Conservation (phyloP, 2,797 vertebrate species). For the Anniella stebbinsi region DNA sequence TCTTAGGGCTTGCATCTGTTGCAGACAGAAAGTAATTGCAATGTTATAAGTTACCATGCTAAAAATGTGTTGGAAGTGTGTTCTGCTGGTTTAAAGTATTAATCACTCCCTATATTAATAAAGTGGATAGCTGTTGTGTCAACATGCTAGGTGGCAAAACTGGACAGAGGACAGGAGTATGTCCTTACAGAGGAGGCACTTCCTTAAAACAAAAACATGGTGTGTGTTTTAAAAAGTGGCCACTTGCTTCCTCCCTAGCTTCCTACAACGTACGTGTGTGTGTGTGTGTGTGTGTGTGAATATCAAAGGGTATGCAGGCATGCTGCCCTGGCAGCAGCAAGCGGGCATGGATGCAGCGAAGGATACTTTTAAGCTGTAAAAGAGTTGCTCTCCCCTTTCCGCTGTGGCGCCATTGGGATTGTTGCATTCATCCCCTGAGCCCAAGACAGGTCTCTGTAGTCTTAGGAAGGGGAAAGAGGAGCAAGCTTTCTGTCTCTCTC, state of each 20-base stretch:
- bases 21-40: slow-evolving; percentile 44
- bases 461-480: not conserved
- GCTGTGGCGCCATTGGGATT: not conserved
- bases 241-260: not conserved
- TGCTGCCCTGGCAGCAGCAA: not conserved
- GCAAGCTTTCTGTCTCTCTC: not conserved
- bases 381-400: not conserved
- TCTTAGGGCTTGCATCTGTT: slow-evolving; percentile 55
- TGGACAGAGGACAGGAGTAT: not conserved
- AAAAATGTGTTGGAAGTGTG: slow-evolving; percentile 12
- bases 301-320: not conserved
- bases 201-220: not conserved
- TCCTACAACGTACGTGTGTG: not conserved
- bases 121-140: not conserved
- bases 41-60: slow-evolving; percentile 24
- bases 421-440: not conserved
- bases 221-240: not conserved
- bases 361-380: not conserved
- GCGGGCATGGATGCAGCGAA: too few relatives aligned
- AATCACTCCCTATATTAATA: not conserved
- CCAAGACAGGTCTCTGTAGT: not conserved
- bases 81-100: slow-evolving; percentile 23
- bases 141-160: not conserved
- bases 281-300: not conserved
- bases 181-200: not conserved